Evolutionary conservation across 2,888 invertebrate species (phyloP), one percentile per base, ranked within the genome.

Genomic region (Lamproptera curius): DNA sequence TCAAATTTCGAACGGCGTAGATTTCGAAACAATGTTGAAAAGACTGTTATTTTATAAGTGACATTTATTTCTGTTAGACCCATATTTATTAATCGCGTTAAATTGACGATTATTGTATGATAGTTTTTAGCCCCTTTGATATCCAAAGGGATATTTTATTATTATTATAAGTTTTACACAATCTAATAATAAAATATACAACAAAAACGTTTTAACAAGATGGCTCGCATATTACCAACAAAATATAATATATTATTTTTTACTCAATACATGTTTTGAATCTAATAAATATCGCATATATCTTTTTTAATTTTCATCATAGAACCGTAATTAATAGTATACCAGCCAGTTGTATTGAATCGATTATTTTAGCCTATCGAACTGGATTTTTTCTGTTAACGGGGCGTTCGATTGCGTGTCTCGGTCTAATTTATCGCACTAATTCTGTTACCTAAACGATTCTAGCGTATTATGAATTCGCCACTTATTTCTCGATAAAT

Each of bases 381-480:
- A 42, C 37, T 9, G 23, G 9, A 20, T n/a, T n/a, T n/a, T n/a
- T n/a, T n/a, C 10, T 20, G 33, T 38, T 33, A 14, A 11, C 40
- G 28, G 13, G 34, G 10, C 23, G 14, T 15, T 28, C 14, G 16
- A 15, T 46, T 5, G 46, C 46, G 46, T 46, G 46, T 42, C 38
- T 9, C 16, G 14, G 17, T 46, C 28, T 46, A 42, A 42, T 46
- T 46, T 41, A 46, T 42, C 28, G 36, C 20, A 20, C 5, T 31
- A 28, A 46, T 41, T 36, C 34, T 31, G 41, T 46, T 42, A 37
- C 36, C 36, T 42, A 46, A 46, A 46, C 46, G 46, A 41, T 42
- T 36, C 28, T 10, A 37, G 34, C 36, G 31, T 37, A 46, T 39
- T 34, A 45, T 39, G 33, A 23, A 41, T 46, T 46, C 36, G 46